Evolutionary conservation across 2,113 vertebrate species (phyloP).

Genomic region (Trachemys scripta): DNA sequence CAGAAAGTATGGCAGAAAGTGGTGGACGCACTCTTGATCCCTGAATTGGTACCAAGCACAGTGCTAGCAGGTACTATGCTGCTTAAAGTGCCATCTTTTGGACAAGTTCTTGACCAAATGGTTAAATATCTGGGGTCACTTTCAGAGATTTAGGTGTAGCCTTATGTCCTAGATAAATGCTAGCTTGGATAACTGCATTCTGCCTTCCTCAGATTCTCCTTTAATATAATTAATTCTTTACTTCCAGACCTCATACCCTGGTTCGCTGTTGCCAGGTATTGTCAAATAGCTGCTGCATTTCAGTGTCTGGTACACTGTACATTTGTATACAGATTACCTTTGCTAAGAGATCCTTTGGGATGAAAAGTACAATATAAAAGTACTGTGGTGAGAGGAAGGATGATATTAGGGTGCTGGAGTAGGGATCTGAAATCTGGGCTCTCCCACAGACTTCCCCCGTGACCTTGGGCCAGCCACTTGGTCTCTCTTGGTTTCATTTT

Average conservation of each 20-base stretch:
- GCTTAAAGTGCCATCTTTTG: background rate
- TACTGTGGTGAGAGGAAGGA: background rate
- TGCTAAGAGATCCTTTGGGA: background rate
- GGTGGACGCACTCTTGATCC: background rate
- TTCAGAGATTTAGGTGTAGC: background rate
- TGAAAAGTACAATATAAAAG: background rate
- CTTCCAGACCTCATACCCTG: background rate
- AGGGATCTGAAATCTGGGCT: conserved; percentile 29
- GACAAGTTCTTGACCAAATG: background rate
- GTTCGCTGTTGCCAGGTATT: background rate
- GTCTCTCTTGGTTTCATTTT: background rate
- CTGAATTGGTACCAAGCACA: background rate
- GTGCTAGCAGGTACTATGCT: background rate
- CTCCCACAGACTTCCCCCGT: conserved; percentile 21
- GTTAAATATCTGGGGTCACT: background rate
- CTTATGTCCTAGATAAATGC: background rate
- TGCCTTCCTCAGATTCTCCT: conserved; percentile 1
- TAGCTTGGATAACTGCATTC: background rate
- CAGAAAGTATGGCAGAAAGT: background rate
- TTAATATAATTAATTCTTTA: background rate
- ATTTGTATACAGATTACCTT: conserved; percentile 2
- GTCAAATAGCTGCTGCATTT: background rate
- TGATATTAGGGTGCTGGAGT: background rate
- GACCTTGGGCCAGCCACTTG: conserved; percentile 33
- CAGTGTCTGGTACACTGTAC: background rate